Percentiles rank a stretch among this genome's conserved stretches.
phyloP scores from a whole-genome alignment of 2,797 vertebrate species.

The Sandelia bainsii region DNA sequence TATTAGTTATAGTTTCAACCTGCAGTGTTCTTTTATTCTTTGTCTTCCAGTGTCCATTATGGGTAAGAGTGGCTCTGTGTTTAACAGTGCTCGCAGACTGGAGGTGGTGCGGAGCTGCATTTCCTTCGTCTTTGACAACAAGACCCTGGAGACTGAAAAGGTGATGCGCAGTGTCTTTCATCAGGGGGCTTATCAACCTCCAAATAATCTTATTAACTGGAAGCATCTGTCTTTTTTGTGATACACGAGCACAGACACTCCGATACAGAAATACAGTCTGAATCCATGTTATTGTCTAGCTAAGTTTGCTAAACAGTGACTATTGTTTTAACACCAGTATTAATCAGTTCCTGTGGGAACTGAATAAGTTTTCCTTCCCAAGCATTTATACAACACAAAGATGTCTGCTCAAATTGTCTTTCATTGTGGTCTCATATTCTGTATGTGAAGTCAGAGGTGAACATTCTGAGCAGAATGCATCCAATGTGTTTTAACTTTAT shows the following conservation, averaged over 20 bases:
- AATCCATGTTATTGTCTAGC: constrained; percentile 15
- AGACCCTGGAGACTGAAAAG: constrained; percentile 98
- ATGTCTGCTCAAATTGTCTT: constrained; percentile 12
- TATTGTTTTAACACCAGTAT: constrained; percentile 14
- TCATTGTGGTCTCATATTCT: not conserved
- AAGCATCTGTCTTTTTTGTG: constrained; percentile 15
- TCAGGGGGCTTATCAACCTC: constrained; percentile 43
- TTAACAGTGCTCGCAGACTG: constrained; percentile 97
- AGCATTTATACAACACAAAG: constrained; percentile 11
- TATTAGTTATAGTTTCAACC: constrained; percentile 3
- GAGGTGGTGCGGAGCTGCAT: constrained; percentile 98
- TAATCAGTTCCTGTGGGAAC: constrained; percentile 17
- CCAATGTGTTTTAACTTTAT: constrained; percentile 57
- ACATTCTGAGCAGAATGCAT: constrained; percentile 22
- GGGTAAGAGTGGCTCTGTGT: constrained; percentile 91
- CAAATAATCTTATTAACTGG: constrained; percentile 34
- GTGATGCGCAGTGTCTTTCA: constrained; percentile 69
- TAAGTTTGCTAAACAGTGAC: constrained; percentile 1
- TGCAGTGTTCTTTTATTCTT: not conserved
- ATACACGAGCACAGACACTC: constrained; percentile 22
- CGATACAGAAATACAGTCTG: constrained; percentile 19
- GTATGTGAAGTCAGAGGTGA: constrained; percentile 26
- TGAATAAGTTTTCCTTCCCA: constrained; percentile 15
- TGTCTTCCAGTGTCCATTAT: constrained; percentile 90
- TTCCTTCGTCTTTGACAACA: constrained; percentile 96